phyloP scores from a whole-genome alignment of 1,140 invertebrate genomes.

The Adelges cooleyi region DNA sequence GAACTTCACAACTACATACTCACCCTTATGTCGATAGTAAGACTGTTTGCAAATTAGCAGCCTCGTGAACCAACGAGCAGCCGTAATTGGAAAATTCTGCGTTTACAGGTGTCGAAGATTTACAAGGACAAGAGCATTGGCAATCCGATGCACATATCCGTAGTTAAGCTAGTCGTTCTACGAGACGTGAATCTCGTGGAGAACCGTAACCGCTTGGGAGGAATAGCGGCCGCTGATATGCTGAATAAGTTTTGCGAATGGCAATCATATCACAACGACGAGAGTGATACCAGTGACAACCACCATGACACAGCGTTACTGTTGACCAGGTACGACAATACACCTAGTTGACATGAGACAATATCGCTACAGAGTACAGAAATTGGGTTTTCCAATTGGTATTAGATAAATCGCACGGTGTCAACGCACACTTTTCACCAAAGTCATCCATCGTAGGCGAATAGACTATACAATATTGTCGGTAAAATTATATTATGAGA shows the following conservation, averaged over 20 bases:
- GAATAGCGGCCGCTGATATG: constrained; percentile 49
- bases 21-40: constrained; percentile 67
- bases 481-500: too few species aligned
- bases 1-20: constrained; percentile 58
- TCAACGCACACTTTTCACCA: too few species aligned
- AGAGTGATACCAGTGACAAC: constrained; percentile 40
- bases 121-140: constrained; percentile 71
- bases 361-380: too few species aligned
- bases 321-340: constrained; percentile 59
- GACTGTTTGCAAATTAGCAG: constrained; percentile 13
- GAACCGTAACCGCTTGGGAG: constrained; percentile 30
- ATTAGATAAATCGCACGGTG: too few species aligned
- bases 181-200: constrained; percentile 43
- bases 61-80: too few species aligned
- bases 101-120: constrained; percentile 56
- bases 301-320: constrained; percentile 63
- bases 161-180: constrained; percentile 54
- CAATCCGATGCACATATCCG: constrained; percentile 63
- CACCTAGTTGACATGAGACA: too few species aligned
- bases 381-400: too few species aligned
- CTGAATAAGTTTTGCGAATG: constrained; percentile 59
- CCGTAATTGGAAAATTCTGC: too few species aligned
- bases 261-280: constrained; percentile 48
- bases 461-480: too few species aligned
- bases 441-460: too few species aligned